A percentile compares a stretch with the other conserved stretches of the same genome.
Conservation (phyloP, 92 coral and sea anemone species). For the Porites divaricata region DNA sequence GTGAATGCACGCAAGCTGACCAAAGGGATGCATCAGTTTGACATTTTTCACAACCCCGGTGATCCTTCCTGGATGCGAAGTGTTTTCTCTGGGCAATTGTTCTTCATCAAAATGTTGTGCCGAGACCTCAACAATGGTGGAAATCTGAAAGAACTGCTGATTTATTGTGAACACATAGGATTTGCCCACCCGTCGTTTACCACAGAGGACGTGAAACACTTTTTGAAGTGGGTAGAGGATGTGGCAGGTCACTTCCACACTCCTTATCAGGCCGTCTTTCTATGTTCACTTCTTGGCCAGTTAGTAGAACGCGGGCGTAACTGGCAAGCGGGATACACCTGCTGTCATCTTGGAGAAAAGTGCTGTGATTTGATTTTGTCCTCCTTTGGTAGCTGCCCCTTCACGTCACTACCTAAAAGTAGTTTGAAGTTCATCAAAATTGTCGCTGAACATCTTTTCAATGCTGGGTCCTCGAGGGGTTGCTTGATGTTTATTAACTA, state of each 20-base stretch:
- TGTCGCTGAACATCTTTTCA: slow-evolving; percentile 24
- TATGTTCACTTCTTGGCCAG: slow-evolving; percentile 66
- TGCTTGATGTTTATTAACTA: background rate
- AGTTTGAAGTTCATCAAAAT: background rate
- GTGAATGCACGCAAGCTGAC: background rate
- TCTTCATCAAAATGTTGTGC: slow-evolving; percentile 54
- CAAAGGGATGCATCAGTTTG: slow-evolving; percentile 60
- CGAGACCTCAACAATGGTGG: background rate
- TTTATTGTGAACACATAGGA: slow-evolving; percentile 71
- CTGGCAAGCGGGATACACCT: background rate
- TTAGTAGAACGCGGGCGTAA: background rate
- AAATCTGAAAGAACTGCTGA: slow-evolving; percentile 47
- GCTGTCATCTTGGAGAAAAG: background rate
- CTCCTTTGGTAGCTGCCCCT: background rate
- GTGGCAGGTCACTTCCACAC: background rate
- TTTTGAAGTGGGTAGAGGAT: slow-evolving; percentile 20
- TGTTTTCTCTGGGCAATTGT: slow-evolving; percentile 57
- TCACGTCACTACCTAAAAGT: slow-evolving; percentile 13
- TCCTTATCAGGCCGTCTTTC: slow-evolving; percentile 43
- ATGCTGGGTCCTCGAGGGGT: slow-evolving; percentile 20
- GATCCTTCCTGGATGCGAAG: background rate
- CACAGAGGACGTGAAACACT: background rate
- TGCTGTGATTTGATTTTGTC: slow-evolving; percentile 39
- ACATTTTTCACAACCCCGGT: slow-evolving; percentile 54
- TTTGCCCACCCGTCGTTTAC: slow-evolving; percentile 29